These are phyloP conservation scores for Numida meleagris DNA, from an alignment of 2,113 vertebrate genomes.

Conservation along the genomic window DNA sequence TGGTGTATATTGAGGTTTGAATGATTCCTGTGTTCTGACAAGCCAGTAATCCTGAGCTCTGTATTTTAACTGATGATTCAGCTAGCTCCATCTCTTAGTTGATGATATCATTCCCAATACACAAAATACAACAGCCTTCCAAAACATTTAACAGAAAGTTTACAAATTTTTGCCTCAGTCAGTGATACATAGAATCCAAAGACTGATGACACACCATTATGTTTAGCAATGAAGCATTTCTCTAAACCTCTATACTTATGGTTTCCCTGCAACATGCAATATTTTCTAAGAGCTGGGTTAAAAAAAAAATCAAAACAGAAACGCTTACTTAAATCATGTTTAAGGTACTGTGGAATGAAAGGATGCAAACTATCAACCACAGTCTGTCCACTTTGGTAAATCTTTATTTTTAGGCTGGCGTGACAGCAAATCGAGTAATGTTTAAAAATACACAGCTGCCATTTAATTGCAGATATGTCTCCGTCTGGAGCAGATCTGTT, in stretches of 20 bases:
- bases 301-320: neutral
- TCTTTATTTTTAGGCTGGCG: constrained; percentile 45
- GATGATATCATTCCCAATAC: neutral
- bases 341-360: neutral
- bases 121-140: neutral
- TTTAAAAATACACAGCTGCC: constrained; percentile 57
- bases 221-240: neutral
- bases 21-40: neutral
- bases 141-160: neutral
- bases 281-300: neutral
- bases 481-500: neutral
- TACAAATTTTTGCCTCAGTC: neutral
- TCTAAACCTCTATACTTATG: neutral
- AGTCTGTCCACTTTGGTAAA: constrained; percentile 25
- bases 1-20: neutral
- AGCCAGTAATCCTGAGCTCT: neutral
- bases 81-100: neutral
- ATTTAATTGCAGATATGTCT: neutral
- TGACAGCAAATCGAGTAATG: constrained; percentile 29
- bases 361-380: neutral
- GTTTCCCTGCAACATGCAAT: neutral
- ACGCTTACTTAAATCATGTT: neutral
- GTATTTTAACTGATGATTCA: neutral
- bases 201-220: neutral
- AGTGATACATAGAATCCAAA: neutral